These are phyloP conservation scores for Microctonus hyperodae DNA, from an alignment of 2,888 invertebrate genomes.

Conservation along the genomic window DNA sequence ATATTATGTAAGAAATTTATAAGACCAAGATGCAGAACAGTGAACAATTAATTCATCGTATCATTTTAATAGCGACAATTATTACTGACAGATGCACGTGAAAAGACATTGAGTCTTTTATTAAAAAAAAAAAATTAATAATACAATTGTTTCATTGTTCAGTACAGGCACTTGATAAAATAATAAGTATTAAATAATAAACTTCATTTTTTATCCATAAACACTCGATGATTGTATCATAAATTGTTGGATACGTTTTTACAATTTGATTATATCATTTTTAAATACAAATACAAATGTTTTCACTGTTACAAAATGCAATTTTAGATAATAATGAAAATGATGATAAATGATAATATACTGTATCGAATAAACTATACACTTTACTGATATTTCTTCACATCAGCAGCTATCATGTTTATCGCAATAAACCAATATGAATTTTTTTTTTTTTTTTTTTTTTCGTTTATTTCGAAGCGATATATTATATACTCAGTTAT, in stretches of 20 bases:
- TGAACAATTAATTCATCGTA: neutral
- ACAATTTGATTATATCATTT: slow-evolving; percentile 25
- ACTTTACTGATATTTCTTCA: no score
- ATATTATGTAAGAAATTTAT: neutral
- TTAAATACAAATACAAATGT: neutral
- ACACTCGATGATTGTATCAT: slow-evolving; percentile 37
- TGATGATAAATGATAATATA: neutral
- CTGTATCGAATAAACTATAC: neutral
- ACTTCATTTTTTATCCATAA: slow-evolving; percentile 36
- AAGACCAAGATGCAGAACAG: neutral
- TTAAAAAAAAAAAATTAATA: neutral
- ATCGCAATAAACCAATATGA: neutral
- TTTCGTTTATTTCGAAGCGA: no score
- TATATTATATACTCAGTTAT: no score
- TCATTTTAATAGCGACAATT: neutral
- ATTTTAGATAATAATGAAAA: no score
- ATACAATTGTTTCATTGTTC: neutral
- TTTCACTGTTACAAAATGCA: neutral
- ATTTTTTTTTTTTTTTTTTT: neutral
- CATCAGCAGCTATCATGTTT: no score
- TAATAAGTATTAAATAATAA: slow-evolving; percentile 15
- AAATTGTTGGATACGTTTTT: slow-evolving; percentile 39
- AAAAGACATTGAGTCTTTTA: neutral
- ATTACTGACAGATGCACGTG: neutral
- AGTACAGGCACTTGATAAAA: neutral